These are phyloP conservation scores for Solea solea DNA, from an alignment of 2,113 vertebrate genomes.

Conservation along the genomic window DNA sequence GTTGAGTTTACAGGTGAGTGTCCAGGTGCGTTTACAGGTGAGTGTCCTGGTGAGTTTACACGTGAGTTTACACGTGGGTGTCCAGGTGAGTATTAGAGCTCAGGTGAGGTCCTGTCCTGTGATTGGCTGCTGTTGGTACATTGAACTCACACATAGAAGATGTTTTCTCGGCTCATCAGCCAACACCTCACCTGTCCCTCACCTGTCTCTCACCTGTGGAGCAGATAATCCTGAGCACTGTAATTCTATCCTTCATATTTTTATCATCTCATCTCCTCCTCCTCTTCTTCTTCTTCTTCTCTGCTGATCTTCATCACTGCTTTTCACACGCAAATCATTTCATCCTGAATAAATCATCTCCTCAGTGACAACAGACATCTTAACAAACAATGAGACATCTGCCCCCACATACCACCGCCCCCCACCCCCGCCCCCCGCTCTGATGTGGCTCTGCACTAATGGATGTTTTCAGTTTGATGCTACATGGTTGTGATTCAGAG, in stretches of 20 bases:
- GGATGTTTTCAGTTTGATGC: constrained; percentile 75
- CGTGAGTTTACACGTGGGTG: too few relatives aligned
- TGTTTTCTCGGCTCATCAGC: constrained; percentile 35
- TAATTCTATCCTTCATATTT: constrained; percentile 58
- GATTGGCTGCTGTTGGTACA: constrained; percentile 20
- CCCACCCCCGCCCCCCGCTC: constrained; percentile 18
- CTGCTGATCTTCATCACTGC: constrained; percentile 55
- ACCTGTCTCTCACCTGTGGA: constrained; percentile 57
- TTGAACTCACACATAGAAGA: neutral
- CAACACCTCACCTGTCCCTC: constrained; percentile 53
- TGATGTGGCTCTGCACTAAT: constrained; percentile 67
- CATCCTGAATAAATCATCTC: constrained; percentile 64
- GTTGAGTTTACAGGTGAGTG: too few relatives aligned
- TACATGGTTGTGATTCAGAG: constrained; percentile 60
- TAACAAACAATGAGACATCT: constrained; percentile 50
- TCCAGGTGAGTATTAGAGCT: neutral
- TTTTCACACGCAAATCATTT: constrained; percentile 63
- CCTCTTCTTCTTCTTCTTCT: constrained; percentile 16
- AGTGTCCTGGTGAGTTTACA: too few relatives aligned
- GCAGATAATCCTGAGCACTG: constrained; percentile 57
- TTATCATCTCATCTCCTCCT: constrained; percentile 51
- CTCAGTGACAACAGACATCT: constrained; percentile 52
- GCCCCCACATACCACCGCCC: neutral
- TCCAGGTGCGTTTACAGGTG: too few relatives aligned
- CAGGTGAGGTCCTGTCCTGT: neutral